Evolutionary conservation across 2,797 vertebrate species (phyloP).

Genomic region (Siniperca undulata): DNA sequence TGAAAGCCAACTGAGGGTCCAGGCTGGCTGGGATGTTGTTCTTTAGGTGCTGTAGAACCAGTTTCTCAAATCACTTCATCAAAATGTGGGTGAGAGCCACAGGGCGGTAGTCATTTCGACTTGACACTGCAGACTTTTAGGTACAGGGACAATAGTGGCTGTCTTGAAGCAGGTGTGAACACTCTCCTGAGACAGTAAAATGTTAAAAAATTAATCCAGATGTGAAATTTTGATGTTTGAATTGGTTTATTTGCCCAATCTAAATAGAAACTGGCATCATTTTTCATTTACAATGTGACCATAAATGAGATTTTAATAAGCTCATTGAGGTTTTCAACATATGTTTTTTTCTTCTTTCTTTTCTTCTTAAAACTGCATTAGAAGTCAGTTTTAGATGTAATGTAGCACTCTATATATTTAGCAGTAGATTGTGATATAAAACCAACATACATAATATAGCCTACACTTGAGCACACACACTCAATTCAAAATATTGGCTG

Average conservation of each 20-base stretch:
- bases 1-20: no score
- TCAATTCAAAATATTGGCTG: constrained; percentile 2
- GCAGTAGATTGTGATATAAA: constrained; percentile 22
- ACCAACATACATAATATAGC: constrained; percentile 3
- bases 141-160: no score
- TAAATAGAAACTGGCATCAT: background rate
- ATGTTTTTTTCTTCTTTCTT: constrained; percentile 21
- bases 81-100: no score
- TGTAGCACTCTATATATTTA: constrained; percentile 28
- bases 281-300: constrained; percentile 15
- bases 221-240: background rate
- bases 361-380: constrained; percentile 35
- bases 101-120: no score
- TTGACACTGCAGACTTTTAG: no score
- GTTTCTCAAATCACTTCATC: no score
- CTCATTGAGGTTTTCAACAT: background rate
- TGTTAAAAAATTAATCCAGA: no score
- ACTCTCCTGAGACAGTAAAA: no score
- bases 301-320: constrained; percentile 10
- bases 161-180: no score
- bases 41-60: no score
- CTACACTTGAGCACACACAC: constrained; percentile 40
- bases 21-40: no score
- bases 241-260: background rate
- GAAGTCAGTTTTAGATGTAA: constrained; percentile 15